Evolutionary conservation across 2,113 vertebrate species (phyloP).

Genomic region (Heterotilapia buettikoferi): DNA sequence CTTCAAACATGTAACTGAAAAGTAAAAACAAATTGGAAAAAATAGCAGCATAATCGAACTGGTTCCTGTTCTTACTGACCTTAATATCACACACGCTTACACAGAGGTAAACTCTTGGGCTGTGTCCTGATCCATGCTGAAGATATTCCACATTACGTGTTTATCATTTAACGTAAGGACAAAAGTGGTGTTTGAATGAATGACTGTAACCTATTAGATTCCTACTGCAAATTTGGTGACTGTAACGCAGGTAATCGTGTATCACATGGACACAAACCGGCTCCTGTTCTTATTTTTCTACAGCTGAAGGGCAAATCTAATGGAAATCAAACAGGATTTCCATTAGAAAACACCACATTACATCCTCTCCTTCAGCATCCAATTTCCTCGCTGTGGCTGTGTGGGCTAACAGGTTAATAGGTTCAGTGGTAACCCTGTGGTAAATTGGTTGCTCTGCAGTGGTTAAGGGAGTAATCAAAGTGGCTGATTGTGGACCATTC

Average conservation of each 20-base stretch:
- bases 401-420: slow-evolving; percentile 39
- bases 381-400: slow-evolving; percentile 23
- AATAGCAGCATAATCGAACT: neutral
- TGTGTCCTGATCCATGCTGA: neutral
- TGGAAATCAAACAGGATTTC: slow-evolving; percentile 1
- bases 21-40: neutral
- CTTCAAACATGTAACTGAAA: neutral
- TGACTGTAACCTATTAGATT: neutral
- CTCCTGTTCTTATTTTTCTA: neutral
- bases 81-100: neutral
- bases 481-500: slow-evolving; percentile 40
- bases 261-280: neutral
- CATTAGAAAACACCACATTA: slow-evolving; percentile 19
- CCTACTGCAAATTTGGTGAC: neutral
- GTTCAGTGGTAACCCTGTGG: slow-evolving; percentile 34
- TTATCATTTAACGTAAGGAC: slow-evolving; percentile 17
- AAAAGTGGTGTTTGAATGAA: neutral
- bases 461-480: slow-evolving; percentile 58
- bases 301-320: slow-evolving; percentile 1
- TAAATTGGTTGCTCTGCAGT: slow-evolving; percentile 45
- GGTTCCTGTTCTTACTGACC: neutral
- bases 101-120: neutral
- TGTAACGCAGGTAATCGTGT: neutral
- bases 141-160: neutral
- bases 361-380: slow-evolving; percentile 30